Evolutionary conservation across 1,140 invertebrate species (phyloP), one percentile per base, ranked within the genome.

Genomic region (Drosophila nannoptera): DNA sequence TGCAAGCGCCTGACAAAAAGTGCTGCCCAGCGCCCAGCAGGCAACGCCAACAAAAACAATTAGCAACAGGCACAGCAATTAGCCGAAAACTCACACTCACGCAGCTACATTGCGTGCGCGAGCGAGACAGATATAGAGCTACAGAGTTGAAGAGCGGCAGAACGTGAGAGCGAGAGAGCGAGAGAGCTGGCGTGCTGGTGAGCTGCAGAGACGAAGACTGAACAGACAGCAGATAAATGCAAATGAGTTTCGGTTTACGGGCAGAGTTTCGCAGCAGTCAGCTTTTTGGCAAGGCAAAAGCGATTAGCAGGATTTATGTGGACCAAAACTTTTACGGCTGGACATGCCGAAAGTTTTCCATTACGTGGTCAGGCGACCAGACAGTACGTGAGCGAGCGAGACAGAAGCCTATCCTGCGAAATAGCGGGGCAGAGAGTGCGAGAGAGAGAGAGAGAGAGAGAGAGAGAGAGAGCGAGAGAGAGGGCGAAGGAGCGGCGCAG

Each of bases 231-330:
- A 83, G 74, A 46, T 68, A 68, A 62, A 68, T 68, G 65, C 65
- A 65, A 55, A 58, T 69, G 67, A 52, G 62, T 59, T 59, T 45
- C 56, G 56, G 43, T 40, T 50, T 45, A 49, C 45, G 40, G 33
- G 35, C 22, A 36, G 62, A 70, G 62, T 70, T 65, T 52, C 67
- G 36, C 67, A 82, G 72, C 76, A 82, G 72, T 69, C 69, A 70
- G 75, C 75, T 83, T 82, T 78, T 78, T 69, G 71, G 72, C 73
- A 22, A 12, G 52, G 69, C 40, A 40, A 78, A 82, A 84, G 75
- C 78, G 78, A 82, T 82, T 82, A 82, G 78, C 78, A 82, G 69
- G 72, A 82, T 83, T 82, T 82, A 83, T 82, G 76, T 56, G 67
- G 67, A 62, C 29, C 56, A 62, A 65, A 78, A 78, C 55, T 68